These are phyloP conservation scores for Melanotaenia duboulayi DNA, from an alignment of 2,113 vertebrate genomes.

Conservation along the genomic window DNA sequence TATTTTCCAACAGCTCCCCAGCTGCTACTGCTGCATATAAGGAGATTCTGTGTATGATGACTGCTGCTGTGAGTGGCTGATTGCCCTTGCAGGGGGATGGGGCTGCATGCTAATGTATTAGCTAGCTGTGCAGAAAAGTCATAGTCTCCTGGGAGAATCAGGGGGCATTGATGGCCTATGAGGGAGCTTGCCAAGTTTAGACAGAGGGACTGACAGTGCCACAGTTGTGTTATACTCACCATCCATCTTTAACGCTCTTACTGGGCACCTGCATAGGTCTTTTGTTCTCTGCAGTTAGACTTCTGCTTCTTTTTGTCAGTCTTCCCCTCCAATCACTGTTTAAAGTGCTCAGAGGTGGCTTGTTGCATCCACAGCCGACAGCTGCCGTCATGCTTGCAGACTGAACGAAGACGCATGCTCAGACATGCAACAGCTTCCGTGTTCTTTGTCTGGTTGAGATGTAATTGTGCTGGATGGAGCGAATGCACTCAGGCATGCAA, in stretches of 20 bases:
- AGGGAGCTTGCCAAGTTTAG: conserved; percentile 70
- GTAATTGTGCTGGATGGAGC: conserved; percentile 41
- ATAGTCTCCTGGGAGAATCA: conserved; percentile 59
- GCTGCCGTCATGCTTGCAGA: conserved; percentile 54
- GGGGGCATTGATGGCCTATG: conserved; percentile 64
- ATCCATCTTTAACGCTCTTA: conserved; percentile 22
- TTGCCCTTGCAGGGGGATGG: conserved; percentile 74
- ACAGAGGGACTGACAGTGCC: conserved; percentile 58
- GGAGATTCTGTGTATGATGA: conserved; percentile 44
- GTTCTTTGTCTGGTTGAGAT: conserved; percentile 72
- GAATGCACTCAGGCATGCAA: conserved; percentile 38
- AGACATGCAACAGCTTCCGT: conserved; percentile 65
- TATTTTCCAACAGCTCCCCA: conserved; percentile 27
- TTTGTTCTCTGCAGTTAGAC: conserved; percentile 73
- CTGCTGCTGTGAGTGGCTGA: conserved; percentile 56
- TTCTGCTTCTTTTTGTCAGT: conserved; percentile 17
- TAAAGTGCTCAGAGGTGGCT: conserved; percentile 43
- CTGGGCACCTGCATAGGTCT: conserved; percentile 54
- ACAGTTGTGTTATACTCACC: conserved; percentile 52
- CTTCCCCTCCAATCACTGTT: conserved; percentile 33
- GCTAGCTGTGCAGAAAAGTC: conserved; percentile 71
- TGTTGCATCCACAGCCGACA: conserved; percentile 59
- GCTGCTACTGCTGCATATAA: conserved; percentile 55
- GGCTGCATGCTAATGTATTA: conserved; percentile 73
- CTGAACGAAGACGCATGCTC: conserved; percentile 63